Base-by-base conservation (phyloP, 2,797 vertebrate species). In the Parauchenoglanis ngamensis region DNA sequence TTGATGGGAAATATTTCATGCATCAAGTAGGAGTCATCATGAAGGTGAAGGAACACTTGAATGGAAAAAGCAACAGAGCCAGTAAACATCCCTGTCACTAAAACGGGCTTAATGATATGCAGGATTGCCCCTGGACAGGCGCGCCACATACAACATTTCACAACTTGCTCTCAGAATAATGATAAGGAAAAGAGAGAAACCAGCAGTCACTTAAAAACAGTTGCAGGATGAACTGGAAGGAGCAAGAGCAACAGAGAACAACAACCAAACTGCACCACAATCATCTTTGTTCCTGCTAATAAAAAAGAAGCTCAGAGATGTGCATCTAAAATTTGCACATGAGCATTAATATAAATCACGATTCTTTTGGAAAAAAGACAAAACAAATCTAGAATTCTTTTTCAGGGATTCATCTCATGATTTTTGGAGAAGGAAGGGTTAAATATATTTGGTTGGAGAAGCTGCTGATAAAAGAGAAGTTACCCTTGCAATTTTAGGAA, bases 391-490 rank as follows among this genome's bases (percentile, higher is more conserved):
- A 68, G 6, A 35, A 68, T 15, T 68, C 63, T 28, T 67, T 67
- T 11, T n/a, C 63, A 70, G 31, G 6, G 35, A 8, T 68, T 35
- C 67, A 17, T 35, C 28, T 35, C 65, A 68, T 68, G 5, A 68
- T 68, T 35, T 35, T 19, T 67, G 63, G 4, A 28, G 11, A 28
- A 67, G 12, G 12, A 67, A 13, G 2, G 7, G 23, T 63, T 63
- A 49, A 17, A 85, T 79, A 12, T 59, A 10, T 56, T 84, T 59
- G 25, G 81, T 84, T 68, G 25, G 31, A 6, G 7, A 72, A 46
- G 40, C 72, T 70, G 65, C 70, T 79, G 83, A 65, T 57, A 35
- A 54, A 19, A 57, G 52, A 70, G 52, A 46, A 44, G 61, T 67
- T 28, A 65, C 12, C 10, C 61, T 28, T 28, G 19, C n/a, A 65